These are phyloP conservation scores for Pheucticus melanocephalus DNA, from an alignment of 2,113 vertebrate species.

Conservation along the genomic window DNA sequence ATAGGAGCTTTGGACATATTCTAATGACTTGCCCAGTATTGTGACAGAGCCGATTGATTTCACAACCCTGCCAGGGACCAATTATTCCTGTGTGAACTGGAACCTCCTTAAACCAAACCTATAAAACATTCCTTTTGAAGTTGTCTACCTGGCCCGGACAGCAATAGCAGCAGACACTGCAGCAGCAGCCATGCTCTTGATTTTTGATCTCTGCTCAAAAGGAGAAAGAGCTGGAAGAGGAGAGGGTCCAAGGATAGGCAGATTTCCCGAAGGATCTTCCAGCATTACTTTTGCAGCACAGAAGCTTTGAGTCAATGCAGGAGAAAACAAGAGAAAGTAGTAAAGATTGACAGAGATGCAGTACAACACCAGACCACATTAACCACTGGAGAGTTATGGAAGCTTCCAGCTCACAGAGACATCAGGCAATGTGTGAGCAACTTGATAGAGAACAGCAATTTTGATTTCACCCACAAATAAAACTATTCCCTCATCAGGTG, in stretches of 20 bases:
- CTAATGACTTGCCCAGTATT: neutral
- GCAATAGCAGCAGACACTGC: conserved; percentile 61
- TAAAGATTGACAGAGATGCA: neutral
- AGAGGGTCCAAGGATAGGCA: conserved; percentile 23
- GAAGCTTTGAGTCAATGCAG: conserved; percentile 19
- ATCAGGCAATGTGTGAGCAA: fast-evolving
- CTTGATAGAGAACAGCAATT: neutral
- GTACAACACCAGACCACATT: neutral
- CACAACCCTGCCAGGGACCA: neutral
- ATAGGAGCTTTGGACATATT: neutral
- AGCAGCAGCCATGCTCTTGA: conserved; percentile 66
- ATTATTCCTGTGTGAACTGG: neutral
- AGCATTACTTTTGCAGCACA: conserved; percentile 42
- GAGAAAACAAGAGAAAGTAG: conserved; percentile 37
- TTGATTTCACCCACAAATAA: neutral
- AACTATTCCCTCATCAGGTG: neutral
- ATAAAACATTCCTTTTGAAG: neutral
- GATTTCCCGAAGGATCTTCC: conserved; percentile 61
- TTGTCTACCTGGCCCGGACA: conserved; percentile 76
- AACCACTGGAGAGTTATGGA: neutral
- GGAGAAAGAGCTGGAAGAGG: conserved; percentile 11
- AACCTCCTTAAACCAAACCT: neutral
- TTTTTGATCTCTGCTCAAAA: conserved; percentile 54
- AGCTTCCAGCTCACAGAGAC: neutral
- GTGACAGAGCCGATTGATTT: neutral